Evolutionary conservation across 2,113 vertebrate species (phyloP), one percentile per base, ranked within the genome.

Genomic region (Pelobates fuscus): DNA sequence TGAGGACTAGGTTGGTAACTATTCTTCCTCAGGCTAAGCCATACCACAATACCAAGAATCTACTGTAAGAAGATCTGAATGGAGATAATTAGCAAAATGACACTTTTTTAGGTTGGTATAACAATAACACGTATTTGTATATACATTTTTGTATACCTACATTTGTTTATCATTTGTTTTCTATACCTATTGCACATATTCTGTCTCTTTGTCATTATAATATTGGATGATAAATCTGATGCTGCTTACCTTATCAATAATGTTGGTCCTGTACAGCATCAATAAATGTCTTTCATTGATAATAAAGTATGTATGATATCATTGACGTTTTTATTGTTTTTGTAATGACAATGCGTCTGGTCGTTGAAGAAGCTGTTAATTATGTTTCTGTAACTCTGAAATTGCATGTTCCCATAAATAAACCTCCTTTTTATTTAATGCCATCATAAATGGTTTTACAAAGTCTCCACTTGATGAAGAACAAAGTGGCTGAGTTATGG

Each of bases 251-350:
- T 14, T 64, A 61, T 77, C 57, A 29, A 68, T 68, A 67, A 43
- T n/a, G 67, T 58, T 61, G 64, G 37, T 54, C 55, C 54, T 30
- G 72, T 46, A 49, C 54, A 15, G 25, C 54, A 67, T 58, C 64
- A 75, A 66, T 75, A 75, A 77, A 24, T 32, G 23, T 29, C 23
- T 44, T n/a, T 43, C 64, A 20, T 64, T 68, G 73, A 46, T 55
- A 68, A 68, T 68, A 61, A 77, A 49, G 64, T 20, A 61, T 68
- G 65, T 27, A 77, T 77, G 59, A 68, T 61, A 68, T 68, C 67
- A 68, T 26, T 52, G 37, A 37, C 65, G 59, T 20, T 66, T 68
- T 77, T 68, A 77, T 49, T 52, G 65, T 77, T 26, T 68, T 24
- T 25, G 55, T 61, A 77, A 77, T 77, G 73, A 77, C 73, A 61